These are phyloP conservation scores for Halcyon badia DNA, from an alignment of 2,797 vertebrate genomes.

Conservation along the genomic window DNA sequence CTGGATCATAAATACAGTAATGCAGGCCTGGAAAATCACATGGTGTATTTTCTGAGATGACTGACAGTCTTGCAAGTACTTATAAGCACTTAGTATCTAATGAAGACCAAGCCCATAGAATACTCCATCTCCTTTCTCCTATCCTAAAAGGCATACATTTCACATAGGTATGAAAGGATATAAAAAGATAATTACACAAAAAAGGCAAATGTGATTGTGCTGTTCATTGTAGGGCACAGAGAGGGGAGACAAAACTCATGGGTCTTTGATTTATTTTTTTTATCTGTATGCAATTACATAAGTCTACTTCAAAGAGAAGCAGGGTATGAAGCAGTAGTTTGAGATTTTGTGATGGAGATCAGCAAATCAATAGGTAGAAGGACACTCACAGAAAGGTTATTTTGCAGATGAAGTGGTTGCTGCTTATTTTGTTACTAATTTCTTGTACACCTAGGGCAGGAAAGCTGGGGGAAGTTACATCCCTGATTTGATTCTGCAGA, in stretches of 20 bases:
- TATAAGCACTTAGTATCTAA: not conserved
- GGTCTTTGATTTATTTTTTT: conserved; percentile 44
- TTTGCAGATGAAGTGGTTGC: conserved; percentile 34
- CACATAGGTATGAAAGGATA: conserved; percentile 20
- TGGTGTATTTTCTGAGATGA: not conserved
- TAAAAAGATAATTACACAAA: conserved; percentile 52
- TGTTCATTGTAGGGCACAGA: not conserved
- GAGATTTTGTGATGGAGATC: conserved; percentile 31
- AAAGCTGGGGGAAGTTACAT: not conserved
- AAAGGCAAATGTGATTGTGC: conserved; percentile 7
- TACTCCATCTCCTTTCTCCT: not conserved
- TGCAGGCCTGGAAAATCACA: not conserved
- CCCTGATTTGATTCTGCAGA: not conserved
- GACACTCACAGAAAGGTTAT: conserved; percentile 15
- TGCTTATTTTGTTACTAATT: conserved; percentile 22
- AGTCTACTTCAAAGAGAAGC: conserved; percentile 57
- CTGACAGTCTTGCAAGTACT: not conserved
- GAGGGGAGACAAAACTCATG: conserved; percentile 19
- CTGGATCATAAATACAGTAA: not conserved
- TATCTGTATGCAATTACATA: not conserved
- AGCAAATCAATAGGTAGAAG: conserved; percentile 25
- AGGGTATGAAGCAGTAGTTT: conserved; percentile 8
- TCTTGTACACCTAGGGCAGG: not conserved
- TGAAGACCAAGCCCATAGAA: not conserved
- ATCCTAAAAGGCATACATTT: not conserved